phyloP scores from a whole-genome alignment of 2,113 vertebrate species.

The Chascanopsetta lugubris region DNA sequence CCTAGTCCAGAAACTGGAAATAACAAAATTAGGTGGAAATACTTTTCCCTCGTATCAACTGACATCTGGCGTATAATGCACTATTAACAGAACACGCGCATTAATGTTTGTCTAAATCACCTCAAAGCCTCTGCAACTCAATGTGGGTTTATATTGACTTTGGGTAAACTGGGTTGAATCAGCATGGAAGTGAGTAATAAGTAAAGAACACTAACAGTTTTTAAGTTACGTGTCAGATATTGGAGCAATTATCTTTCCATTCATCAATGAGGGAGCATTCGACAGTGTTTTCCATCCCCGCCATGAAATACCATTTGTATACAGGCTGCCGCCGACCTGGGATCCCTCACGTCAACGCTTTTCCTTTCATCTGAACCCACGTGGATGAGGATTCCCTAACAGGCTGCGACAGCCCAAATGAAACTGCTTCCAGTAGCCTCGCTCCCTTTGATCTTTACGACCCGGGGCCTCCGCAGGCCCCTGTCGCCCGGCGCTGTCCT shows the following conservation, averaged over 20 bases:
- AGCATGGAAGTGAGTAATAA: neutral
- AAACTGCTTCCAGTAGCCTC: constrained; percentile 44
- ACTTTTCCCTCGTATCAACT: no score
- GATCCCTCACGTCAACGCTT: constrained; percentile 20
- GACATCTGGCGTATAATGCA: no score
- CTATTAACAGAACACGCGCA: no score
- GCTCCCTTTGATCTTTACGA: constrained; percentile 66
- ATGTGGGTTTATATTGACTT: no score
- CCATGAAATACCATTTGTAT: constrained; percentile 8
- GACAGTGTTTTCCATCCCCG: neutral
- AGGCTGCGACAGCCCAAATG: constrained; percentile 57
- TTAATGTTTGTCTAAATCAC: no score
- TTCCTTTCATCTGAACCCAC: constrained; percentile 46
- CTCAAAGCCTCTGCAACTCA: no score
- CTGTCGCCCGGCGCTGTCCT: constrained; percentile 52
- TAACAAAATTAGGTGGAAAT: no score
- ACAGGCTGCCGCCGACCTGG: constrained; percentile 7
- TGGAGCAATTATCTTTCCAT: neutral
- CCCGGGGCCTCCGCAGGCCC: constrained; percentile 45
- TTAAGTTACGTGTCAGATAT: no score
- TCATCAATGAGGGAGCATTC: neutral
- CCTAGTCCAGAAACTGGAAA: no score
- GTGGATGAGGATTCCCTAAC: constrained; percentile 54
- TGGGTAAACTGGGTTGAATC: no score
- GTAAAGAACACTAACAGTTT: neutral